phyloP scores from a whole-genome alignment of 2,113 vertebrate genomes.

The Callocephalon fimbriatum region DNA sequence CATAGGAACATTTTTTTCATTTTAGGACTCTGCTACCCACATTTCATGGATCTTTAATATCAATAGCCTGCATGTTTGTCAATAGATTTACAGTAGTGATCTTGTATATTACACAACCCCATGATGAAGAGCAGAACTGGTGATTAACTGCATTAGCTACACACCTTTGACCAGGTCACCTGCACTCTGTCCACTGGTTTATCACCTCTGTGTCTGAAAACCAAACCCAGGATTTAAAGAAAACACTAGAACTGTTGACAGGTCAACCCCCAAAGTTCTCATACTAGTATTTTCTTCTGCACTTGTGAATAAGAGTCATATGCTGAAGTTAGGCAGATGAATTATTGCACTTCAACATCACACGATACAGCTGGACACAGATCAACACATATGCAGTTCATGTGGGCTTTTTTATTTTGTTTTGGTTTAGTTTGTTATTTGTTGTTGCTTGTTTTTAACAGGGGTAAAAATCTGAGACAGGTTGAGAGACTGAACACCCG shows the following conservation, averaged over 20 bases:
- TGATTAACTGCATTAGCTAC: slow-evolving; percentile 4
- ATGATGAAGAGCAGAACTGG: background rate
- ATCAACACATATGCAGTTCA: rapidly evolving
- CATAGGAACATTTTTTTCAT: background rate
- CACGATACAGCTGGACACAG: background rate
- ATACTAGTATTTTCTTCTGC: background rate
- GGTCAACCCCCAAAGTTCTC: background rate
- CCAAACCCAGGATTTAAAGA: background rate
- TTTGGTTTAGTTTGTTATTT: background rate
- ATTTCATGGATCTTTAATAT: background rate
- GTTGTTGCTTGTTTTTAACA: background rate
- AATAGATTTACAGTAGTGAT: background rate
- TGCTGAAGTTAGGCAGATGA: background rate
- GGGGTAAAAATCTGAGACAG: too few relatives aligned
- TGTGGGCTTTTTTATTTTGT: background rate
- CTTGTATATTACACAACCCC: background rate
- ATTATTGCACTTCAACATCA: background rate
- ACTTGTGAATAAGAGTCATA: background rate
- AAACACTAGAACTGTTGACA: background rate
- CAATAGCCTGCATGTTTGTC: background rate
- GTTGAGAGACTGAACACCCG: background rate
- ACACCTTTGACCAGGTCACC: background rate
- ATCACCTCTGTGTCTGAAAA: background rate
- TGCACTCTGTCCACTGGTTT: background rate
- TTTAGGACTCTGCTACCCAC: background rate